These are phyloP conservation scores for Erethizon dorsatum DNA, from an alignment of 2,797 vertebrate species.

Conservation along the genomic window DNA sequence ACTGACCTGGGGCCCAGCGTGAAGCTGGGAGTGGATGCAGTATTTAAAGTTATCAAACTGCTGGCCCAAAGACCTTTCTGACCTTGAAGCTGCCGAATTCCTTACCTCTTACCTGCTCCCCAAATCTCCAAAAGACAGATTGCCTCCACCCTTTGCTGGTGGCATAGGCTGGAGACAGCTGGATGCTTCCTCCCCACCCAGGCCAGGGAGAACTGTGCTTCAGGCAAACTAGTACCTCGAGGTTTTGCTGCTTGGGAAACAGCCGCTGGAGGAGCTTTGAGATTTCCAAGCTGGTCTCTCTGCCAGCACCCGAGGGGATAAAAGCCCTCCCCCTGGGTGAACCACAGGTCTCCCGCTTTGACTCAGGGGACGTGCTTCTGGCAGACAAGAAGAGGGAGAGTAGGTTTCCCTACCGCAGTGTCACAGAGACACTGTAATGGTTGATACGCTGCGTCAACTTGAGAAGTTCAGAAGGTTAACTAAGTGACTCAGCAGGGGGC, in stretches of 20 bases:
- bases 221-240: too few relatives aligned
- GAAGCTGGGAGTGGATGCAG: rapidly evolving
- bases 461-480: too few relatives aligned
- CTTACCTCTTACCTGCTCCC: neutral
- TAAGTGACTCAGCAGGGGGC: too few relatives aligned
- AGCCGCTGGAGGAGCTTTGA: neutral
- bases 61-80: neutral
- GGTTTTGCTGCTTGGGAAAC: neutral
- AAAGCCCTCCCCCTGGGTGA: neutral
- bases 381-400: too few relatives aligned
- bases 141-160: neutral
- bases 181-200: neutral
- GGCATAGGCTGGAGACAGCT: neutral
- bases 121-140: neutral
- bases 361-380: neutral
- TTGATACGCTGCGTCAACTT: too few relatives aligned
- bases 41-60: neutral
- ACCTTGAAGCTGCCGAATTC: neutral
- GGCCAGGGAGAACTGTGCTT: neutral
- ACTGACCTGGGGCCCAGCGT: neutral
- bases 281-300: neutral
- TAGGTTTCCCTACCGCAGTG: neutral
- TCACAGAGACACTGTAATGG: neutral
- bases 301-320: neutral
- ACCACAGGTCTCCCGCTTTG: neutral